Conservation (phyloP, 2,113 vertebrate genomes). For the Callocephalon fimbriatum region DNA sequence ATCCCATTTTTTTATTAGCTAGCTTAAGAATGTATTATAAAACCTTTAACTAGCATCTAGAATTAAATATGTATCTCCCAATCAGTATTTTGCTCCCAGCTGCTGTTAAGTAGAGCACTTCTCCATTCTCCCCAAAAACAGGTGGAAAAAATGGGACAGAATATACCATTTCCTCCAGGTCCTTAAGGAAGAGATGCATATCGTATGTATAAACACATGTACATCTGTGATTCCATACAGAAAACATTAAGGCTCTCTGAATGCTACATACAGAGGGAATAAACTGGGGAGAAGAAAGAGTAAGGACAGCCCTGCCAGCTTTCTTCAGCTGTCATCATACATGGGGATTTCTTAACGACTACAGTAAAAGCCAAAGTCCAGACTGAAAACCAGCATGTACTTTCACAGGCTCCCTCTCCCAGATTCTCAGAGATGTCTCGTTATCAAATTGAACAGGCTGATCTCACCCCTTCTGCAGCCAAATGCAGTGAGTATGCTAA, state of each 20-base stretch:
- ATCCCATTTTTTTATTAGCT: background rate
- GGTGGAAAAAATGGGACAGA: background rate
- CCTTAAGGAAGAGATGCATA: background rate
- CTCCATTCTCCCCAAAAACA: background rate
- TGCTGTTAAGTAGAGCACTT: background rate
- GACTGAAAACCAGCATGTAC: background rate
- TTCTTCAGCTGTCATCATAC: background rate
- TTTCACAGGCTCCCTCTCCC: background rate
- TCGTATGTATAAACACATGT: fast-evolving
- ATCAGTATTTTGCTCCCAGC: background rate
- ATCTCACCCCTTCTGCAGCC: conserved; percentile 3
- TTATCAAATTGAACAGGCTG: background rate
- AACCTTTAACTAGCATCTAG: background rate
- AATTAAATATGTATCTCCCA: background rate
- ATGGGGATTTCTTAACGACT: fast-evolving
- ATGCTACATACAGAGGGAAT: background rate
- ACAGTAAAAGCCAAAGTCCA: background rate
- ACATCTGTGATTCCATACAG: background rate
- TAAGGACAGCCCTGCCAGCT: background rate
- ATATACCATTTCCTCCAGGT: background rate
- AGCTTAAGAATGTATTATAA: background rate
- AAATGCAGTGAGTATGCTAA: background rate
- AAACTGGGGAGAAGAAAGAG: background rate
- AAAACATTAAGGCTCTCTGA: background rate
- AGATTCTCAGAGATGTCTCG: background rate